Evolutionary conservation across 1,140 invertebrate genomes (phyloP).

Genomic region (Piezodorus guildinii): DNA sequence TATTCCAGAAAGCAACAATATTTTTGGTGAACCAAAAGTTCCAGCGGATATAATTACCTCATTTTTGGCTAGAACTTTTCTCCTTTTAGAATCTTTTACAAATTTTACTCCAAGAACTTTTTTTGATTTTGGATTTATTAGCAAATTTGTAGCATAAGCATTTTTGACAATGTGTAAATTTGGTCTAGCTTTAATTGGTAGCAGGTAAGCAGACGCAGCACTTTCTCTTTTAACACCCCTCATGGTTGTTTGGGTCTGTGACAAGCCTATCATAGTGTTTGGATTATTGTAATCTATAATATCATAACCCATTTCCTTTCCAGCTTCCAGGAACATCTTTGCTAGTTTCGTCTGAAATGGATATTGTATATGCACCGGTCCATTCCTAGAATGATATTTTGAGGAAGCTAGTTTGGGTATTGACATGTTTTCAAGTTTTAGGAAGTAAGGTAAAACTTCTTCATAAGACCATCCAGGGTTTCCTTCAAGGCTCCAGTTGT

Average conservation of each 20-base stretch:
- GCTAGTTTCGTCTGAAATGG: constrained; percentile 15
- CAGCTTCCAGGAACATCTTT: constrained; percentile 40
- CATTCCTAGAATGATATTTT: constrained; percentile 32
- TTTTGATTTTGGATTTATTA: constrained; percentile 42
- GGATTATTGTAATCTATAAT: constrained; percentile 6
- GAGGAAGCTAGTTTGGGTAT: constrained; percentile 40
- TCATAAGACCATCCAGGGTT: constrained; percentile 51
- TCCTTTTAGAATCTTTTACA: constrained; percentile 45
- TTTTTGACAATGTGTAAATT: constrained; percentile 54
- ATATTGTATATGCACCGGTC: constrained; percentile 48
- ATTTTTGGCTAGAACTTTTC: constrained; percentile 45
- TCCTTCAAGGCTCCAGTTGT: constrained; percentile 52
- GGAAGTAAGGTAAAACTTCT: constrained; percentile 44
- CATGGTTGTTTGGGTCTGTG: constrained; percentile 36
- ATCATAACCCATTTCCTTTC: constrained; percentile 23
- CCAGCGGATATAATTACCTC: constrained; percentile 45
- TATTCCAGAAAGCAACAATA: constrained; percentile 41
- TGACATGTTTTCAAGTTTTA: constrained; percentile 42
- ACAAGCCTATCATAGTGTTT: not conserved
- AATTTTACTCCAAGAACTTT: constrained; percentile 54
- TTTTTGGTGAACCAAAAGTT: constrained; percentile 32
- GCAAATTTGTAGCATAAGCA: constrained; percentile 40
- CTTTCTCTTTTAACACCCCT: constrained; percentile 20
- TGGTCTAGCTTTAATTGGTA: constrained; percentile 44
- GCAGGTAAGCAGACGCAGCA: constrained; percentile 47